Evolutionary conservation across 2,888 invertebrate genomes (phyloP).

Genomic region (Diplolepis rosae): DNA sequence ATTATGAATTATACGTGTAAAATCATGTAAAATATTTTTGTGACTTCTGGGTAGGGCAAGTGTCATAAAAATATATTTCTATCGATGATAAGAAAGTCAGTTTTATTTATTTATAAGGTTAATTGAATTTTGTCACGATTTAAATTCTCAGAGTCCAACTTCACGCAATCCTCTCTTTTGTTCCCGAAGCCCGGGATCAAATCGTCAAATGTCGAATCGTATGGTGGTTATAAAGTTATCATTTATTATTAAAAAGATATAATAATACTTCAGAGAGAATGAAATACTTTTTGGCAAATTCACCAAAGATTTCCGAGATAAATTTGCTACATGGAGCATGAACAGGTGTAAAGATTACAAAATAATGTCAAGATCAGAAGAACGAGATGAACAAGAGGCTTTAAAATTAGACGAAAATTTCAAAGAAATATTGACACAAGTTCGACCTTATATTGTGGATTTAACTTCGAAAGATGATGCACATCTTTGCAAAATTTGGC

Average conservation of each 20-base stretch:
- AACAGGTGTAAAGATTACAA: neutral
- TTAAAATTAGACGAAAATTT: slow-evolving; percentile 61
- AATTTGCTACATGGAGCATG: slow-evolving; percentile 32
- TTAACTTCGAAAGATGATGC: slow-evolving; percentile 50
- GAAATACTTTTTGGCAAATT: slow-evolving; percentile 6
- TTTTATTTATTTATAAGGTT: neutral
- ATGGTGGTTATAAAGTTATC: slow-evolving; percentile 13
- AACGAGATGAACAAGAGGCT: slow-evolving; percentile 56
- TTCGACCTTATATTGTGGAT: slow-evolving; percentile 56
- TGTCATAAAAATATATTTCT: slow-evolving; percentile 19
- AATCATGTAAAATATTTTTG: slow-evolving; percentile 6
- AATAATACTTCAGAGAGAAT: slow-evolving; percentile 12
- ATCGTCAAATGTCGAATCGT: neutral
- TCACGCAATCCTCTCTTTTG: slow-evolving; percentile 6
- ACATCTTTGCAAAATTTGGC: slow-evolving; percentile 62
- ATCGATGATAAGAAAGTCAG: neutral
- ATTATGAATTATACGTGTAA: neutral
- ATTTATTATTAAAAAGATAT: neutral
- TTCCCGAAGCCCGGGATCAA: neutral
- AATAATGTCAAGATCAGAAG: slow-evolving; percentile 53
- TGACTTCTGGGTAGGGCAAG: slow-evolving; percentile 4
- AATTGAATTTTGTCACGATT: neutral
- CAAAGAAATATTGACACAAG: slow-evolving; percentile 55
- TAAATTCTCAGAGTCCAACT: neutral
- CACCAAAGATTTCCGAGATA: neutral